Evolutionary conservation across 2,888 invertebrate genomes (phyloP), one percentile per base, ranked within the genome.

Genomic region (Eristalinus sepulchralis): DNA sequence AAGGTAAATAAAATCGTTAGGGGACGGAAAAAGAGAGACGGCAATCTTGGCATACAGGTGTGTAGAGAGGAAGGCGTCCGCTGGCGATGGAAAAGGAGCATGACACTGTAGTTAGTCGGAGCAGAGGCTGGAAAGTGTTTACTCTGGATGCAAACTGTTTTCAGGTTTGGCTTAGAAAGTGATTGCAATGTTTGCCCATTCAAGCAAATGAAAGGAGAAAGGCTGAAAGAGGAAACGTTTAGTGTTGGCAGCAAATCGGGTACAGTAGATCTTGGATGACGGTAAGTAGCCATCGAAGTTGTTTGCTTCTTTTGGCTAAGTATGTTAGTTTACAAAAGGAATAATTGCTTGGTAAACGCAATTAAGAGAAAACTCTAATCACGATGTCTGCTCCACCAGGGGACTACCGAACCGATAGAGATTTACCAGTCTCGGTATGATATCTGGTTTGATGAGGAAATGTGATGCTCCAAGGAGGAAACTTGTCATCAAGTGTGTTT

Each of bases 1-100:
- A 62, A 77, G 67, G 77, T 67, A 77, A 71, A 72, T 66, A 77
- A 79, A 36, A 47, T 47, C 47, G 47, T 47, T 62, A n/a, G 27
- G 5, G 1, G 17, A 34, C 53, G 59, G 47, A 60, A 67, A 72
- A 72, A 77, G 36, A 9, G 66, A 27, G 39, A 62, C 27, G 62
- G 24, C 59, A 70, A 82, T 67, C 77, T 66, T 66, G 77, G 66
- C 66, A 47, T 36, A 82, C 81, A 76, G 70, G 76, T 82, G 75
- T 76, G 47, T 68, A 63, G 20, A 70, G 36, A 20, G 13, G 57
- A 33, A 20, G 55, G 68, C 59, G 31, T 75, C 68, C 68, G 33
- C 4, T 20, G 20, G 20, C 6, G 13, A 13, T n/a, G 36, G 13
- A 72, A 72, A 72, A 66, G 27, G 34, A 47, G 67, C 34, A 67